Evolutionary conservation across 2,888 invertebrate genomes (phyloP).

Genomic region (Cremastobaeus sp.): DNA sequence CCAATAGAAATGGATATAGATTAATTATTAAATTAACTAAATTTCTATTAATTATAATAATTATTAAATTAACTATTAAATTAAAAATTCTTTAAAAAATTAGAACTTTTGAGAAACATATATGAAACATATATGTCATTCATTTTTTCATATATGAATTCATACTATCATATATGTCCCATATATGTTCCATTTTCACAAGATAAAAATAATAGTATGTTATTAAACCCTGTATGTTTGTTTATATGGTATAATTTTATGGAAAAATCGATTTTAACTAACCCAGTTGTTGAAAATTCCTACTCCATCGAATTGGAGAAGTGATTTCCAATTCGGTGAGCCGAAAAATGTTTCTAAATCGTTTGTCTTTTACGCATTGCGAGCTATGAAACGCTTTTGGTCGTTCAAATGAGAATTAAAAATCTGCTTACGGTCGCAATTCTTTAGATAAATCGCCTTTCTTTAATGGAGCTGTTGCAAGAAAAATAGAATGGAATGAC

Average conservation of each 20-base stretch:
- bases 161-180: too few species aligned
- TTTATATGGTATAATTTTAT: conserved; percentile 45
- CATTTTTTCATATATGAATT: too few species aligned
- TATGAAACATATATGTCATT: too few species aligned
- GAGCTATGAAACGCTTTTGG: conserved; percentile 48
- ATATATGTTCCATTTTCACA: too few species aligned
- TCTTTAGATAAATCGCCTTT: conserved; percentile 39
- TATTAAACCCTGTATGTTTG: conserved; percentile 14
- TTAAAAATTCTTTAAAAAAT: too few species aligned
- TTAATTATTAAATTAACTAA: too few species aligned
- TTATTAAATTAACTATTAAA: too few species aligned
- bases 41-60: too few species aligned
- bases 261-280: conserved; percentile 55
- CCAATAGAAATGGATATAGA: too few species aligned
- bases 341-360: conserved; percentile 57
- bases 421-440: conserved; percentile 57
- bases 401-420: conserved; percentile 56
- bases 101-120: too few species aligned
- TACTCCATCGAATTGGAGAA: conserved; percentile 54
- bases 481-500: conserved; percentile 42
- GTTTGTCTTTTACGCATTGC: conserved; percentile 52
- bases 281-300: conserved; percentile 53
- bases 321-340: conserved; percentile 57
- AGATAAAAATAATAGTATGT: too few species aligned
- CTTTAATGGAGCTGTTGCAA: conserved; percentile 39